Conservation (phyloP, 2,113 vertebrate species). For the Festucalex cinctus region DNA sequence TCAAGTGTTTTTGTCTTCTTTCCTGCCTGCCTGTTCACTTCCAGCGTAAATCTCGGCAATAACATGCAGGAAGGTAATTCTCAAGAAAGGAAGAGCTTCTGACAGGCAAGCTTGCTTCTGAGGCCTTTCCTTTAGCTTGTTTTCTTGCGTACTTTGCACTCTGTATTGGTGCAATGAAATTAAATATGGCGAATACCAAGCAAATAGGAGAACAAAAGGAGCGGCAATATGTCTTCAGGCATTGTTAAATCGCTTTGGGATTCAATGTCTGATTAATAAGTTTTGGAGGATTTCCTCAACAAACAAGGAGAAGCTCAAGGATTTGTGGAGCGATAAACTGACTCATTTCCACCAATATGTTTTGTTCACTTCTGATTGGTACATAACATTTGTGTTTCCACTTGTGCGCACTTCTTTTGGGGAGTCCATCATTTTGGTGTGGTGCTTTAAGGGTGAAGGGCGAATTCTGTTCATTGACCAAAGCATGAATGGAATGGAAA, state of each 20-base stretch:
- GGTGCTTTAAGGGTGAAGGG: not conserved
- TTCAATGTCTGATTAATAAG: conserved; percentile 40
- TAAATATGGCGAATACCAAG: conserved; percentile 36
- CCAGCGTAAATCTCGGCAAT: conserved; percentile 51
- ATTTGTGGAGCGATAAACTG: not conserved
- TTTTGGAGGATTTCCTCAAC: not conserved
- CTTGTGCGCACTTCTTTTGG: not conserved
- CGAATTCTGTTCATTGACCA: not conserved
- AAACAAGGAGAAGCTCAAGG: not conserved
- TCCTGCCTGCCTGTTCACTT: conserved; percentile 49
- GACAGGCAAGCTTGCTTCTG: conserved; percentile 54
- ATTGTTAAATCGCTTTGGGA: conserved; percentile 24
- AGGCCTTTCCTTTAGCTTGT: conserved; percentile 35
- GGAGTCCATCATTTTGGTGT: too few species aligned
- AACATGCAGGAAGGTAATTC: conserved; percentile 68
- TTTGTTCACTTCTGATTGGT: not conserved
- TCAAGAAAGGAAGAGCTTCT: conserved; percentile 52
- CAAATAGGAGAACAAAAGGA: conserved; percentile 31
- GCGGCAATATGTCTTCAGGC: conserved; percentile 39
- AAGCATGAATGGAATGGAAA: not conserved
- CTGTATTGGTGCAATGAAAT: conserved; percentile 41
- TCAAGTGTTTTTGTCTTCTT: conserved; percentile 22
- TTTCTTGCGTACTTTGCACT: not conserved
- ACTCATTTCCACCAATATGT: not conserved
- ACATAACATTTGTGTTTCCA: not conserved